Percentiles rank a stretch among this genome's conserved stretches.
These are phyloP conservation scores for Anser brachyrhynchus DNA, from an alignment of 2,113 vertebrate species.

Conservation along the genomic window DNA sequence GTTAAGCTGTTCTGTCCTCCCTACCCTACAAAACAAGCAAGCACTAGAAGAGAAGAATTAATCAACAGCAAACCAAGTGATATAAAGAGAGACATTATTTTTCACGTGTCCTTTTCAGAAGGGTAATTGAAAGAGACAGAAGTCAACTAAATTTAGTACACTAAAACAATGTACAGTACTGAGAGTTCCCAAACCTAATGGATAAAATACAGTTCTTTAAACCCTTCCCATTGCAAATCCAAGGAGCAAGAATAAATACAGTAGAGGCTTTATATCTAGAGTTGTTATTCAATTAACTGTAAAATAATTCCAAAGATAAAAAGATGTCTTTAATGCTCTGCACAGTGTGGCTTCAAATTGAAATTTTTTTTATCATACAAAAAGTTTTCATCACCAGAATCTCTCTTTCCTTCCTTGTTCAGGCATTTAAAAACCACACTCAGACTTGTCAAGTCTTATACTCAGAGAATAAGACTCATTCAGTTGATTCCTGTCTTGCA, in stretches of 20 bases:
- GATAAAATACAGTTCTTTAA: constrained; percentile 44
- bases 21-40: not conserved
- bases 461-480: not conserved
- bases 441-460: constrained; percentile 21
- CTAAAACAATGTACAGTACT: constrained; percentile 52
- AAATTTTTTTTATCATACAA: constrained; percentile 1
- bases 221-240: not conserved
- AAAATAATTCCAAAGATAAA: constrained; percentile 35
- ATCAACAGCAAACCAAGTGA: constrained; percentile 48
- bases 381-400: constrained; percentile 1
- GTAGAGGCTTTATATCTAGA: constrained; percentile 1
- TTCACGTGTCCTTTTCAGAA: constrained; percentile 45
- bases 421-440: constrained; percentile 10
- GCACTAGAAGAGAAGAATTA: constrained; percentile 12
- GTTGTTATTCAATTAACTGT: constrained; percentile 13
- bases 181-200: constrained; percentile 21
- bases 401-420: not conserved
- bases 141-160: constrained; percentile 69
- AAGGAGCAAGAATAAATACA: not conserved
- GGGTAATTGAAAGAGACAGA: constrained; percentile 64
- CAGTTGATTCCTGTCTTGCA: not conserved
- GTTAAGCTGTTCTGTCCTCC: not conserved
- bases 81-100: constrained; percentile 39
- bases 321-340: not conserved
- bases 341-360: not conserved